Evolutionary conservation across 2,888 invertebrate genomes (phyloP).

Genomic region (Drosophila rubida): DNA sequence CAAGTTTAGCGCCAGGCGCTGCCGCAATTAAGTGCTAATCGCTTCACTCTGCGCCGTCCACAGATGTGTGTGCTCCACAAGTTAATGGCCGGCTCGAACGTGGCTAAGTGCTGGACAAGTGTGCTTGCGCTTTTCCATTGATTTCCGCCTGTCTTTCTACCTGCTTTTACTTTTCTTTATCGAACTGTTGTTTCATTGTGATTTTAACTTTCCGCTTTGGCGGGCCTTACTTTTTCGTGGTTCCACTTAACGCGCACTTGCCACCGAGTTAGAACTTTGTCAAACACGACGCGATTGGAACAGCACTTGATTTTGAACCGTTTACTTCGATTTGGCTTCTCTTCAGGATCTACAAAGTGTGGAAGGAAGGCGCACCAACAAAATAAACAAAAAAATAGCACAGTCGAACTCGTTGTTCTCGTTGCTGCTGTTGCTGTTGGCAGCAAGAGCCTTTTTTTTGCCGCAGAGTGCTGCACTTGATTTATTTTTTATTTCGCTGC

Average conservation of each 20-base stretch:
- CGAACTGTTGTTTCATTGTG: not conserved
- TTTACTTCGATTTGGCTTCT: no score
- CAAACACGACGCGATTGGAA: no score
- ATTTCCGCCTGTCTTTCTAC: slow-evolving; percentile 62
- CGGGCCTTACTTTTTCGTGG: not conserved
- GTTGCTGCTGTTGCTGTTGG: no score
- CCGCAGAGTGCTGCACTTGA: no score
- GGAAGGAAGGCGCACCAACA: no score
- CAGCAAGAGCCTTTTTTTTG: no score
- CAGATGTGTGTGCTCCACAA: slow-evolving; percentile 4
- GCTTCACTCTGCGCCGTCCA: slow-evolving; percentile 1
- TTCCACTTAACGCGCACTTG: not conserved
- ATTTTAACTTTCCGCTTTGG: not conserved
- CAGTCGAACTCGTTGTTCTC: no score
- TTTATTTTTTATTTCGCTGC: no score
- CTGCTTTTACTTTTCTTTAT: slow-evolving; percentile 6
- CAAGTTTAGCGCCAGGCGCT: not conserved
- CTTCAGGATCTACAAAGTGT: no score
- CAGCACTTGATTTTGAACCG: no score
- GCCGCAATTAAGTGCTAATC: not conserved
- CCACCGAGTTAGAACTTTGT: no score
- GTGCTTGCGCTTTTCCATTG: slow-evolving; percentile 50
- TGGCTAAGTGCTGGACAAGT: slow-evolving; percentile 31
- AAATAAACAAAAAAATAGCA: no score
- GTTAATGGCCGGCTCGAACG: not conserved